Evolutionary conservation across 64 coral and sea anemone genomes (phyloP).

Genomic region (Dendronephthya gigantea): DNA sequence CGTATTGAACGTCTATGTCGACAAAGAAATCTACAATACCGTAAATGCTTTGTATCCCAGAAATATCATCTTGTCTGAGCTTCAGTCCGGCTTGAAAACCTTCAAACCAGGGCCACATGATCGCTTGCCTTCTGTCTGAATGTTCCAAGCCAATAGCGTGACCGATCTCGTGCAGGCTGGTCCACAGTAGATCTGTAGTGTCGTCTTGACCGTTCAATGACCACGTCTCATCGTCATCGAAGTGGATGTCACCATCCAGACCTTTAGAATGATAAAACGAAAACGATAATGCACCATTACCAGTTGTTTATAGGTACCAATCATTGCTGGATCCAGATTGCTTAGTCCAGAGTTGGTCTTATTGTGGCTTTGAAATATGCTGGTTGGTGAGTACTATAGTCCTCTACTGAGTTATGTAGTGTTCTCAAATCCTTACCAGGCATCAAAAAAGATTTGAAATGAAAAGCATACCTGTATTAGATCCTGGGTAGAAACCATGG

Average conservation of each 20-base stretch:
- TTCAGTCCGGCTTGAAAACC: neutral
- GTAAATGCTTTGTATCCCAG: conserved; percentile 1
- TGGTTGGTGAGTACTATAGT: too few species aligned
- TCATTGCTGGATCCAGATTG: neutral
- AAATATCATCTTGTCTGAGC: neutral
- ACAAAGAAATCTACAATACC: neutral
- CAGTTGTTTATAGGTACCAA: neutral
- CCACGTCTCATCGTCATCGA: conserved; percentile 47
- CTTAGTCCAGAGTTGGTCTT: too few species aligned
- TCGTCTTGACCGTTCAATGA: conserved; percentile 6
- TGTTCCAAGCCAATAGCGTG: conserved; percentile 54
- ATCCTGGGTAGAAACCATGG: conserved; percentile 15
- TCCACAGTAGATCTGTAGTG: conserved; percentile 52
- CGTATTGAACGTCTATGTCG: too few species aligned
- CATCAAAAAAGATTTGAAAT: too few species aligned
- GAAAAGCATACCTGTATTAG: neutral
- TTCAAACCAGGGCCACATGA: conserved; percentile 17
- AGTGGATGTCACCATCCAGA: conserved; percentile 47
- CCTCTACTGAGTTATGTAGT: too few species aligned
- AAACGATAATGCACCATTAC: neutral
- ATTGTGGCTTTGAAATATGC: too few species aligned
- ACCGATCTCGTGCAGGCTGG: conserved; percentile 59
- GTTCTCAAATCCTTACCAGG: too few species aligned
- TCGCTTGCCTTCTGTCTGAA: conserved; percentile 33
- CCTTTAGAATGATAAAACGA: conserved; percentile 5